A percentile compares a stretch with the other conserved stretches of the same genome.
These are phyloP conservation scores for Helostoma temminkii DNA, from an alignment of 2,797 vertebrate species.

Conservation along the genomic window DNA sequence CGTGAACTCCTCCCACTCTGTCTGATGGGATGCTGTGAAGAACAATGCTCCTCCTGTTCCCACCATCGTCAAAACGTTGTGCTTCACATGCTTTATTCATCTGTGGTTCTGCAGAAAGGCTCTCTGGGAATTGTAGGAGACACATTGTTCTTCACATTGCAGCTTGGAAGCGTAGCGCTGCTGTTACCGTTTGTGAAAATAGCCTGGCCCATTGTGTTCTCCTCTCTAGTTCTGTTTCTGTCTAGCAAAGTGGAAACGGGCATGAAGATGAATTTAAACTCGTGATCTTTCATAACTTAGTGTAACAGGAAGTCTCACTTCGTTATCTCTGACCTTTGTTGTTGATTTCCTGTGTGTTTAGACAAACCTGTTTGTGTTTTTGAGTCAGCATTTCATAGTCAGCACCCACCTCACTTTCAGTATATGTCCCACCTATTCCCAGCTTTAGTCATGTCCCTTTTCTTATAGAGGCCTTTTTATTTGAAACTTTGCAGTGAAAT, in stretches of 20 bases:
- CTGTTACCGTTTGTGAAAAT: conserved; percentile 18
- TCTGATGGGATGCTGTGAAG: conserved; percentile 35
- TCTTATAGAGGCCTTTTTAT: conserved; percentile 14
- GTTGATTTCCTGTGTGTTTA: conserved; percentile 45
- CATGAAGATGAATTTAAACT: conserved; percentile 7
- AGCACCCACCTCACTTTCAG: conserved; percentile 30
- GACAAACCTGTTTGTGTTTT: conserved; percentile 13
- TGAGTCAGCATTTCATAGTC: conserved; percentile 40
- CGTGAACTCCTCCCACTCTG: conserved; percentile 46
- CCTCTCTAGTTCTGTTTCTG: too few species aligned
- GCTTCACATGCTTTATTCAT: conserved; percentile 57
- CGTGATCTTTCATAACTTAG: not conserved
- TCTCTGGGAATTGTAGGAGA: conserved; percentile 54
- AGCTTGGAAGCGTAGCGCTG: conserved; percentile 9
- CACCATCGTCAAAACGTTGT: conserved; percentile 49
- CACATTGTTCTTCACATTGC: conserved; percentile 4
- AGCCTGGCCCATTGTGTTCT: not conserved
- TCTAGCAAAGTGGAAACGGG: not conserved
- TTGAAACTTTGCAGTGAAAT: not conserved
- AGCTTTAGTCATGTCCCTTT: conserved; percentile 1
- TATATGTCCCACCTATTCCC: not conserved
- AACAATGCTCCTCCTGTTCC: conserved; percentile 16
- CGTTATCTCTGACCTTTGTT: conserved; percentile 24
- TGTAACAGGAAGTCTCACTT: conserved; percentile 55
- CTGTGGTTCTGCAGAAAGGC: conserved; percentile 40